phyloP scores from a whole-genome alignment of 2,113 vertebrate genomes.

The Hipposideros armiger region DNA sequence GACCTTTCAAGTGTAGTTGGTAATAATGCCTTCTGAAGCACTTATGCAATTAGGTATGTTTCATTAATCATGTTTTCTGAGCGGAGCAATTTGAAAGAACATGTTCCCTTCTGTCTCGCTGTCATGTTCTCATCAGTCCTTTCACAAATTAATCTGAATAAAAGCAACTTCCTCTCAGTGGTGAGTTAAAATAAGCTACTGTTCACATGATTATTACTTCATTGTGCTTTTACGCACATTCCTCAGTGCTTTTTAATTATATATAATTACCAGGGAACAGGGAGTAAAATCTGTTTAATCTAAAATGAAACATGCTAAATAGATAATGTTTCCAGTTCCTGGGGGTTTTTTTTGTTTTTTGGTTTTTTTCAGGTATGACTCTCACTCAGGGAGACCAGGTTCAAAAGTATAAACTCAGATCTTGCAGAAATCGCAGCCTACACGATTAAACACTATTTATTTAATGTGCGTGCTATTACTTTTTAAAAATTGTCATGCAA shows the following conservation, averaged over 20 bases:
- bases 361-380: slow-evolving; percentile 64
- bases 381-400: slow-evolving; percentile 19
- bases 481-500: slow-evolving; percentile 69
- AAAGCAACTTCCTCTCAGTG: slow-evolving; percentile 81
- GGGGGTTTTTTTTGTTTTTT: slow-evolving; percentile 52
- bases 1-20: slow-evolving; percentile 31
- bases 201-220: slow-evolving; percentile 71
- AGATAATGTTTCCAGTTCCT: slow-evolving; percentile 81
- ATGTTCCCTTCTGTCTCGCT: slow-evolving; percentile 79
- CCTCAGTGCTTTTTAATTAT: slow-evolving; percentile 83
- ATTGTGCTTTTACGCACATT: slow-evolving; percentile 80
- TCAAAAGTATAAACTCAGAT: not conserved
- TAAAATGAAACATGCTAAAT: slow-evolving; percentile 85
- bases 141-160: slow-evolving; percentile 85
- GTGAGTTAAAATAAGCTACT: slow-evolving; percentile 78
- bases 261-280: slow-evolving; percentile 86
- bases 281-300: slow-evolving; percentile 85
- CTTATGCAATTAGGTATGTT: slow-evolving; percentile 80
- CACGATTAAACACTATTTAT: slow-evolving; percentile 75
- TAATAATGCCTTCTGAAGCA: slow-evolving; percentile 30
- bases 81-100: slow-evolving; percentile 84
- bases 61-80: slow-evolving; percentile 85
- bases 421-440: not conserved
- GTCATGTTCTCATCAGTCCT: slow-evolving; percentile 80
- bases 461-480: slow-evolving; percentile 53